Percentiles rank a stretch among this genome's conserved stretches.
Evolutionary conservation across 2,888 invertebrate species (phyloP).

Genomic region (Plagiodera versicolora): DNA sequence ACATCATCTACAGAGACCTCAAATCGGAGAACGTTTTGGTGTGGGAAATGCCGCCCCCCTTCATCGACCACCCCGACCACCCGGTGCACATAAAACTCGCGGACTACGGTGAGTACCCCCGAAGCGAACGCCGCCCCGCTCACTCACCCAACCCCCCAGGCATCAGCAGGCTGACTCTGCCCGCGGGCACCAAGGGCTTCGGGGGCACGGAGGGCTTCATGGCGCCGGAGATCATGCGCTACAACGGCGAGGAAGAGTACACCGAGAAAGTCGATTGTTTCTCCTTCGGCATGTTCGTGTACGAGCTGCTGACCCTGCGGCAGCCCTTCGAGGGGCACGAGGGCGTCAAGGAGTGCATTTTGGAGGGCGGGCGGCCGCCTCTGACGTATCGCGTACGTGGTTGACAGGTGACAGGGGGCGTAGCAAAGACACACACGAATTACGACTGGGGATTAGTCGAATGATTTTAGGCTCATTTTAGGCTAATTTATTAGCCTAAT

Average conservation of each 20-base stretch:
- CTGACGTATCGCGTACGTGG: constrained; percentile 74
- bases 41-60: constrained; percentile 91
- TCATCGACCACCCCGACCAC: constrained; percentile 67
- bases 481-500: no score
- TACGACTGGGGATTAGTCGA: no score
- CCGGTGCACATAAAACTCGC: constrained; percentile 90
- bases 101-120: constrained; percentile 76
- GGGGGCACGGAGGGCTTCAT: constrained; percentile 99
- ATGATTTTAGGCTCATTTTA: no score
- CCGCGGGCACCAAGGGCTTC: constrained; percentile 94
- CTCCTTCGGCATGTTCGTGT: constrained; percentile 98
- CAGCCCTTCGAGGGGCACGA: constrained; percentile 97
- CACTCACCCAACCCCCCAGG: constrained; percentile 53
- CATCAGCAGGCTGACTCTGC: constrained; percentile 84
- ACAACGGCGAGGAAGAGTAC: constrained; percentile 98
- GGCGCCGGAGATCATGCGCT: constrained; percentile 98
- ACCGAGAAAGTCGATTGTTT: constrained; percentile 99
- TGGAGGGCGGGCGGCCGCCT: constrained; percentile 92
- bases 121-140: no score
- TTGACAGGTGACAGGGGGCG: no score
- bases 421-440: no score
- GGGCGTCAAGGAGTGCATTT: constrained; percentile 93
- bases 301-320: constrained; percentile 89
- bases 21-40: constrained; percentile 98
- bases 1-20: constrained; percentile 90